Conservation (phyloP, 2,113 vertebrate genomes). For the Podarcis cretensis region DNA sequence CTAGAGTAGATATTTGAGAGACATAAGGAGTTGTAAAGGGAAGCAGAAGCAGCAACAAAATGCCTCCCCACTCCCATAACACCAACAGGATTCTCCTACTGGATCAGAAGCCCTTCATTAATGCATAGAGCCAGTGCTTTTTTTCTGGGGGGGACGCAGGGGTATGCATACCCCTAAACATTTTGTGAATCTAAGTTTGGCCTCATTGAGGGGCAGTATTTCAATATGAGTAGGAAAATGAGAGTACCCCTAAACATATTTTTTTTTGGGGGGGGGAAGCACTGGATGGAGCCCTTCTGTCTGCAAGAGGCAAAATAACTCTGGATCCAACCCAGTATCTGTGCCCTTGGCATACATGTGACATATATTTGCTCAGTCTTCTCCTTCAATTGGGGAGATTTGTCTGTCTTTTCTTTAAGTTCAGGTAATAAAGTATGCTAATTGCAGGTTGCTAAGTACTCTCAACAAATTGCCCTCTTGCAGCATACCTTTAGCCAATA, state of each 20-base stretch:
- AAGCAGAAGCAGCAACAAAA: too few relatives aligned
- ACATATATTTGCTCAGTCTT: not conserved
- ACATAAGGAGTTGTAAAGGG: too few relatives aligned
- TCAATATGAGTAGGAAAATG: too few relatives aligned
- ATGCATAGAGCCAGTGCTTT: too few relatives aligned
- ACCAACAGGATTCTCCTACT: not conserved
- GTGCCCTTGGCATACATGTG: not conserved
- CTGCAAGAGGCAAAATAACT: not conserved
- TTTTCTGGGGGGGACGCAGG: too few relatives aligned
- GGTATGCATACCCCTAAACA: too few relatives aligned
- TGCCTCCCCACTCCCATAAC: not conserved
- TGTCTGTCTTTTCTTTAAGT: not conserved
- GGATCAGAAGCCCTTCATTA: too few relatives aligned
- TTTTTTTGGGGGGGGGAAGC: too few relatives aligned
- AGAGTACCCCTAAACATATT: too few relatives aligned
- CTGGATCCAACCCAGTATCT: not conserved
- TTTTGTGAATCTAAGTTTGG: too few relatives aligned
- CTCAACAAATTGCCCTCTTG: not conserved
- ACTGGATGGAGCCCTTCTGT: not conserved
- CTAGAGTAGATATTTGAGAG: too few relatives aligned
- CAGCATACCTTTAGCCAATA: conserved; percentile 34
- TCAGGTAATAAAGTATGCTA: not conserved
- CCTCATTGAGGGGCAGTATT: too few relatives aligned
- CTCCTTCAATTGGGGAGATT: not conserved
- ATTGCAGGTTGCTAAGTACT: not conserved